Percentiles rank a stretch among this genome's conserved stretches.
These are phyloP conservation scores for Onychostruthus taczanowskii DNA, from an alignment of 2,113 vertebrate species.

Conservation along the genomic window DNA sequence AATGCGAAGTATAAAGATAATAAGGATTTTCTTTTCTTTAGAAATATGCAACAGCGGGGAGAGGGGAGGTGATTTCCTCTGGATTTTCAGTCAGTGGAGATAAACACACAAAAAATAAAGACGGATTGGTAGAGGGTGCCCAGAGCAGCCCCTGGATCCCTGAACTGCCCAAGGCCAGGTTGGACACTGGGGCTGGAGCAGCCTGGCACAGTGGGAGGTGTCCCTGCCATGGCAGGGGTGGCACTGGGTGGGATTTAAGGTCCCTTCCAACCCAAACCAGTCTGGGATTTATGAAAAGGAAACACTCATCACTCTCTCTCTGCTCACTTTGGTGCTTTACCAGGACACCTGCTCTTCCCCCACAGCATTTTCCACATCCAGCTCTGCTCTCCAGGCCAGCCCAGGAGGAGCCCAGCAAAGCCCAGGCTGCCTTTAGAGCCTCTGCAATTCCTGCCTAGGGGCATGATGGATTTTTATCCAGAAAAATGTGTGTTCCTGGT, in stretches of 20 bases:
- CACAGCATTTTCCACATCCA: not conserved
- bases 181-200: not conserved
- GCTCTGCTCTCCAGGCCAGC: not conserved
- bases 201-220: not conserved
- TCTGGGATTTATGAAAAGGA: too few species aligned
- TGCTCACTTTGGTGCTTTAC: not conserved
- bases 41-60: not conserved
- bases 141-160: not conserved
- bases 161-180: not conserved
- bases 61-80: not conserved
- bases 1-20: not conserved
- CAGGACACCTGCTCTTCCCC: not conserved
- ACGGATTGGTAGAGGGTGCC: not conserved
- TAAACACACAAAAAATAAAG: not conserved
- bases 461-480: too few species aligned
- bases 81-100: not conserved
- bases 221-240: not conserved
- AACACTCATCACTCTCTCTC: rapidly evolving
- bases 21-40: not conserved
- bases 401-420: not conserved
- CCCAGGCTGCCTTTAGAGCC: not conserved
- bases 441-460: not conserved
- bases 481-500: not conserved
- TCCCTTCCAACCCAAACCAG: not conserved
- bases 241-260: rapidly evolving